phyloP scores from a whole-genome alignment of 2,113 vertebrate genomes.

The Talpa occidentalis region DNA sequence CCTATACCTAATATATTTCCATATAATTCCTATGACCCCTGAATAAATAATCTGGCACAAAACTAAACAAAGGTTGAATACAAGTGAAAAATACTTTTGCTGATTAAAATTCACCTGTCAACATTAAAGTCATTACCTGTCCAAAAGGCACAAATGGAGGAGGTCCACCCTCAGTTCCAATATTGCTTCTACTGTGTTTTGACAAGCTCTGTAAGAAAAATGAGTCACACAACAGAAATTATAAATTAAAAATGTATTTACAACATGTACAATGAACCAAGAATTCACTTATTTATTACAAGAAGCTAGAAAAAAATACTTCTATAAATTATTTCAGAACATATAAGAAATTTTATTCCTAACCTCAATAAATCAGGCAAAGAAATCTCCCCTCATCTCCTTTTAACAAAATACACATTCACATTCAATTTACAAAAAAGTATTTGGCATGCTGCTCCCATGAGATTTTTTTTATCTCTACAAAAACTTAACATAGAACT shows the following conservation, averaged over 20 bases:
- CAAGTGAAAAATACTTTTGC: constrained; percentile 31
- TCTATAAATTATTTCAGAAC: constrained; percentile 35
- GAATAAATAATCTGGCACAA: constrained; percentile 3
- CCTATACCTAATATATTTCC: constrained; percentile 28
- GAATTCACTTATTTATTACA: not conserved
- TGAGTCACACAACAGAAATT: constrained; percentile 35
- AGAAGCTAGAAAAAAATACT: not conserved
- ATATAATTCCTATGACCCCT: not conserved
- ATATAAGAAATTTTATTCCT: not conserved
- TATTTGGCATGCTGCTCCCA: not conserved
- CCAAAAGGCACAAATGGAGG: constrained; percentile 98
- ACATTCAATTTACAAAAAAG: constrained; percentile 19
- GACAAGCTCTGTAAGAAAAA: constrained; percentile 92
- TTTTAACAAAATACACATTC: constrained; percentile 11
- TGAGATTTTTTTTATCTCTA: not conserved
- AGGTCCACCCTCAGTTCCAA: constrained; percentile 98
- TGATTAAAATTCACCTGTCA: constrained; percentile 55
- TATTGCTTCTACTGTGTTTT: constrained; percentile 96
- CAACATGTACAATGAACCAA: not conserved
- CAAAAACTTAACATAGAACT: not conserved
- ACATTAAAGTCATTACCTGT: constrained; percentile 89
- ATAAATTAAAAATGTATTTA: constrained; percentile 18
- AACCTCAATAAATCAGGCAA: not conserved
- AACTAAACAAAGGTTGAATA: constrained; percentile 16
- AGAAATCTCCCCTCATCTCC: not conserved